phyloP scores from a whole-genome alignment of 2,888 invertebrate genomes.

The Xylocampa areola region DNA sequence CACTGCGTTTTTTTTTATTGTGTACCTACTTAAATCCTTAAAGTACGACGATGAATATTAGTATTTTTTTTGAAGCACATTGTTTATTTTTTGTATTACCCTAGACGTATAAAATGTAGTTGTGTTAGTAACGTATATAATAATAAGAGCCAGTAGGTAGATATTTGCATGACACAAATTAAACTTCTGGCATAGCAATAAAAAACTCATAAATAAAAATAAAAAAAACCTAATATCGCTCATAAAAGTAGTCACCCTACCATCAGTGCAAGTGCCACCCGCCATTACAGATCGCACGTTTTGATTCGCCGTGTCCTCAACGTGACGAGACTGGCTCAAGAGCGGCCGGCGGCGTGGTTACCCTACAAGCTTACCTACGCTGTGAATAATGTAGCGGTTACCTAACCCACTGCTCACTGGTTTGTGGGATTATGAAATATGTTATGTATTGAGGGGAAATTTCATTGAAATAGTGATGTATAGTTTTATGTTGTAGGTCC shows the following conservation, averaged over 20 bases:
- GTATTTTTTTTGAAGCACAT: no score
- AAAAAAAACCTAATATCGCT: constrained; percentile 1
- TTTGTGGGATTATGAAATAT: constrained; percentile 52
- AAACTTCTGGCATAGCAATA: neutral
- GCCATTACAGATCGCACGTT: constrained; percentile 68
- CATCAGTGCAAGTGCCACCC: constrained; percentile 62
- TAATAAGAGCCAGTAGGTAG: neutral
- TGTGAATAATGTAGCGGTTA: constrained; percentile 48
- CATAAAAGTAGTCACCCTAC: constrained; percentile 23
- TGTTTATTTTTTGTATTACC: no score
- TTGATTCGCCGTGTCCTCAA: constrained; percentile 61
- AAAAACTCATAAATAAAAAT: neutral
- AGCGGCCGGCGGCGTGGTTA: constrained; percentile 60
- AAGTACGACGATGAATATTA: no score
- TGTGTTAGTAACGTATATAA: no score
- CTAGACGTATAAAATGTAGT: no score
- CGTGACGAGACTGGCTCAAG: constrained; percentile 58
- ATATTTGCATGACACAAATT: neutral
- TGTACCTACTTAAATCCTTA: no score
- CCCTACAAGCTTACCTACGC: constrained; percentile 54
- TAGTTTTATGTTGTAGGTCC: no score
- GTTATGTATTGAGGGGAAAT: constrained; percentile 30
- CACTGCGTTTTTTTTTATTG: no score
- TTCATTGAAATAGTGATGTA: constrained; percentile 12
- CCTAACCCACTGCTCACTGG: constrained; percentile 38